Evolutionary conservation across 2,113 vertebrate species (phyloP).

Genomic region (Salvelinus namaycush): DNA sequence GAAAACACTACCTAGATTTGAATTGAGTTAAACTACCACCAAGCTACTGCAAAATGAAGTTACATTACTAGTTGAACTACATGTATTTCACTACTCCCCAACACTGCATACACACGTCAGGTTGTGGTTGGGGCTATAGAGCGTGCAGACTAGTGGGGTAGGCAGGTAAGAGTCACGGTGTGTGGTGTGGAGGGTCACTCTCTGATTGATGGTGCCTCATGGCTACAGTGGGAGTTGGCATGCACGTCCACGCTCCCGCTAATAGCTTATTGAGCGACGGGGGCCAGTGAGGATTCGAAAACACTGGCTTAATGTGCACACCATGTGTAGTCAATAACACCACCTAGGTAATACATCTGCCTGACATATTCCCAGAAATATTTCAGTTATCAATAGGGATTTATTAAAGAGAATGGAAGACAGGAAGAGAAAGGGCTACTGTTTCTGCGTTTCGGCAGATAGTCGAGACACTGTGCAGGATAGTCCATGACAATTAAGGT

Average conservation of each 20-base stretch:
- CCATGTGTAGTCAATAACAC: slow-evolving; percentile 55
- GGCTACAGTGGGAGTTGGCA: slow-evolving; percentile 61
- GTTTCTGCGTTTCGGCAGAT: background rate
- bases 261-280: slow-evolving; percentile 76
- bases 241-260: slow-evolving; percentile 69
- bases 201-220: slow-evolving; percentile 69
- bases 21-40: too few relatives aligned
- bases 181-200: slow-evolving; percentile 28
- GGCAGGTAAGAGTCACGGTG: background rate
- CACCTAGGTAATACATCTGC: slow-evolving; percentile 61
- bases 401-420: slow-evolving; percentile 57
- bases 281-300: slow-evolving; percentile 69
- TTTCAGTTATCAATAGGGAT: slow-evolving; percentile 67
- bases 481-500: background rate
- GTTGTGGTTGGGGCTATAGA: too few relatives aligned
- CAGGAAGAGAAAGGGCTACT: slow-evolving; percentile 21
- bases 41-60: too few relatives aligned
- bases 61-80: too few relatives aligned
- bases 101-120: too few relatives aligned
- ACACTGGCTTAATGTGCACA: slow-evolving; percentile 54
- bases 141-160: too few relatives aligned
- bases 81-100: too few relatives aligned
- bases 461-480: background rate
- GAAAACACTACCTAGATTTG: too few relatives aligned
- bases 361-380: slow-evolving; percentile 67